Base-by-base conservation (phyloP, 1,140 invertebrate species). In the Andrena cerasifolii region DNA sequence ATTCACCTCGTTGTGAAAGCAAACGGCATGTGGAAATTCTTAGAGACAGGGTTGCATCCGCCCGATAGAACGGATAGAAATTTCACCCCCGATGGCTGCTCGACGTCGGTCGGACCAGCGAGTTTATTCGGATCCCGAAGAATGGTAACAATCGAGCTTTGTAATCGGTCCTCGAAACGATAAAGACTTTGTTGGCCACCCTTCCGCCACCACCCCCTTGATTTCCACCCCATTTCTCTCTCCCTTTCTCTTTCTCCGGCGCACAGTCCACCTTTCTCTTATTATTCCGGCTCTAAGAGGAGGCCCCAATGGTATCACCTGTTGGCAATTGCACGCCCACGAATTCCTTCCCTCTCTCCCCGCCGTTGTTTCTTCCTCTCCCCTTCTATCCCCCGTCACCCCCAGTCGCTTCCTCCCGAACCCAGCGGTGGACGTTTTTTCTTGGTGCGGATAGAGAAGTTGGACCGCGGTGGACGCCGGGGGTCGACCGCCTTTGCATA, bases 101-200 rank as follows among this genome's bases (percentile, higher is more conserved):
- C 54, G 40, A 12, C 43, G 43, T 62, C 65, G 67, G 78, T 79
- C 49, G 78, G 47, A 65, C 58, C 70, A 58, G 65, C 70, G 73
- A 84, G 83, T 84, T 85, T 85, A 84, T 85, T 87, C 85, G 81
- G 85, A 86, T 87, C 77, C 43, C 71, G 79, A 80, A 87, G 83
- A 87, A 86, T 78, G 65, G 86, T 43, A 83, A 87, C 86, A 87
- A 87, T 87, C 83, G 83, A 85, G 86, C 86, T 87, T 87, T 87
- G 86, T 87, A 87, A 87, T 87, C 86, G 83, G 81, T 87, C 83
- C 85, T 87, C 86, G 72, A 84, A 85, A 87, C 86, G 86, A 87
- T 86, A 87, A 87, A 87, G 86, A 86, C 86, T 85, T 86, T 86
- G 86, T 85, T 84, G 78, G 83, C 86, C 59, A 84, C 86, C 83